phyloP scores from a whole-genome alignment of 1,140 invertebrate species.

The Pogonomyrmex barbatus region DNA sequence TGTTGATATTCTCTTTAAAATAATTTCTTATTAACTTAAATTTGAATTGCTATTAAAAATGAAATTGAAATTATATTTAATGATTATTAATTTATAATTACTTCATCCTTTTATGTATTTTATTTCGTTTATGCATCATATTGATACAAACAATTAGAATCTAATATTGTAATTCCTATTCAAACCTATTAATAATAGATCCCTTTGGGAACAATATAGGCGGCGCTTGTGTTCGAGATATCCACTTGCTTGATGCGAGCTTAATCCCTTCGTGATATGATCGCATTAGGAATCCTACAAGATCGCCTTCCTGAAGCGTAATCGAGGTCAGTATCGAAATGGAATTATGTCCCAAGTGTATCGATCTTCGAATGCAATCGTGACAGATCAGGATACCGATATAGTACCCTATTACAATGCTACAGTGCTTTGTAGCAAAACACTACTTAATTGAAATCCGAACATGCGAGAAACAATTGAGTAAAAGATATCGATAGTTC shows the following conservation, averaged over 20 bases:
- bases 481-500: neutral
- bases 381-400: slow-evolving; percentile 30
- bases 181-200: slow-evolving; percentile 23
- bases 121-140: neutral
- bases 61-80: neutral
- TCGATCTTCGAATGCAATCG: slow-evolving; percentile 48
- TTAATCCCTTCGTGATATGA: slow-evolving; percentile 70
- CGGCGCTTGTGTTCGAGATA: slow-evolving; percentile 28
- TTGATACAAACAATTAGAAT: slow-evolving; percentile 9
- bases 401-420: neutral
- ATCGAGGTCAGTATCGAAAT: slow-evolving; percentile 59
- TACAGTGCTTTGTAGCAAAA: slow-evolving; percentile 29
- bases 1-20: neutral
- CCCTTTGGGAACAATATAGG: slow-evolving; percentile 60
- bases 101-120: neutral
- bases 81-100: neutral
- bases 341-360: slow-evolving; percentile 24
- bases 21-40: neutral
- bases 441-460: slow-evolving; percentile 64
- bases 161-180: slow-evolving; percentile 27
- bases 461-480: slow-evolving; percentile 3
- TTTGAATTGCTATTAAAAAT: neutral
- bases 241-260: slow-evolving; percentile 43
- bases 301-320: slow-evolving; percentile 55
- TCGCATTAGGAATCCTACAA: slow-evolving; percentile 71